A percentile compares a stretch with the other conserved stretches of the same genome.
Conservation (phyloP, 2,113 vertebrate genomes). For the Megaceryle torquata region DNA sequence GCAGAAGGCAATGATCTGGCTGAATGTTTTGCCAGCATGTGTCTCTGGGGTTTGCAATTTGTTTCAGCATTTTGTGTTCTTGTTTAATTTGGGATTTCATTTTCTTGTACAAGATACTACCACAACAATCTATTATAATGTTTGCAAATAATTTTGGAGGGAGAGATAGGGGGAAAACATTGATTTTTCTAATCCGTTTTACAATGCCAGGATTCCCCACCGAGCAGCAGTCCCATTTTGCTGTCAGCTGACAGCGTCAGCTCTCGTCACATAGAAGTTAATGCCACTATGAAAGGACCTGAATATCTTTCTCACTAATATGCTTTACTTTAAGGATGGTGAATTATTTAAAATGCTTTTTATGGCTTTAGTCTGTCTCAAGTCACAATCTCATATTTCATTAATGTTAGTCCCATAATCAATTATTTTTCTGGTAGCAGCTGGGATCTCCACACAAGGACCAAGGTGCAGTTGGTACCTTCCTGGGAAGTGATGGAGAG, state of each 20-base stretch:
- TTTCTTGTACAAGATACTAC: not conserved
- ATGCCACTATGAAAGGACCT: not conserved
- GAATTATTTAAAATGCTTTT: constrained; percentile 39
- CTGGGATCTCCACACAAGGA: not conserved
- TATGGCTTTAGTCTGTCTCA: not conserved
- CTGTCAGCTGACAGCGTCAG: not conserved
- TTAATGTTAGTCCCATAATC: not conserved
- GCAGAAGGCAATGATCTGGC: constrained; percentile 18
- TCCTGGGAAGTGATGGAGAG: not conserved
- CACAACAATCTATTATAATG: not conserved
- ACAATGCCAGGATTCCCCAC: not conserved
- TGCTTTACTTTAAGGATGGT: not conserved
- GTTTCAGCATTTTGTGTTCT: constrained; percentile 18
- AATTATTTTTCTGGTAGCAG: not conserved
- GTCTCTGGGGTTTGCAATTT: not conserved
- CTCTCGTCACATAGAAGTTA: not conserved
- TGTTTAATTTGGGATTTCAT: not conserved
- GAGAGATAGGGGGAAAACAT: rapidly evolving
- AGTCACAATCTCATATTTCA: not conserved
- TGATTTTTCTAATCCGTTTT: not conserved
- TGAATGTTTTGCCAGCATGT: not conserved
- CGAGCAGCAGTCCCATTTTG: not conserved
- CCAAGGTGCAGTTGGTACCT: not conserved
- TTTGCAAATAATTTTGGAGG: not conserved
- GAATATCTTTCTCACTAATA: not conserved